Evolutionary conservation across 2,113 vertebrate genomes (phyloP).

Genomic region (Daubentonia madagascariensis): DNA sequence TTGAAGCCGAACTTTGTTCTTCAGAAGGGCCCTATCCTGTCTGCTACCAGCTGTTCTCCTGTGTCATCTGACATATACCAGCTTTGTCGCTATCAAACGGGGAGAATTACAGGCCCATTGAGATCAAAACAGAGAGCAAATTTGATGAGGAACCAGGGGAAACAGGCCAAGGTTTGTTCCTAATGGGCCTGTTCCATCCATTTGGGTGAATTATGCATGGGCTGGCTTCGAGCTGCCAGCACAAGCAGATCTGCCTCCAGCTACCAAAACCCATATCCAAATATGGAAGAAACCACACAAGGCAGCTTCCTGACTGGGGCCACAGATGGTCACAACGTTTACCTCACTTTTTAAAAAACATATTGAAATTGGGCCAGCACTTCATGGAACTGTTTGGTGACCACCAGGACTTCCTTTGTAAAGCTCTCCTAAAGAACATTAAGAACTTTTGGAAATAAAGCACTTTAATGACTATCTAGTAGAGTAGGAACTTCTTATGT

Average conservation of each 20-base stretch:
- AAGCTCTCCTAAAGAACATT: background rate
- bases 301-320: background rate
- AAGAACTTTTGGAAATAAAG: background rate
- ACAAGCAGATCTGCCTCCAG: background rate
- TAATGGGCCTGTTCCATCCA: background rate
- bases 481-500: too few relatives aligned
- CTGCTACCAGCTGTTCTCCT: background rate
- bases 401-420: background rate
- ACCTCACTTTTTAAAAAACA: background rate
- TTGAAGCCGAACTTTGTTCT: background rate
- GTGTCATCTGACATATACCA: background rate
- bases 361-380: background rate
- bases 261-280: background rate
- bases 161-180: background rate
- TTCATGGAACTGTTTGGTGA: background rate
- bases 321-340: fast-evolving
- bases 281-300: background rate
- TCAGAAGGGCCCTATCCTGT: background rate
- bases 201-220: conserved; percentile 7
- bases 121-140: conserved; percentile 55
- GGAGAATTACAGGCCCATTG: background rate
- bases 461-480: too few relatives aligned
- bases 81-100: background rate
- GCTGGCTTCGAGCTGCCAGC: background rate
- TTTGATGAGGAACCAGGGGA: background rate